Evolutionary conservation across 2,797 vertebrate genomes (phyloP), one percentile per base, ranked within the genome.

Genomic region (Cyprinodon diabolis): DNA sequence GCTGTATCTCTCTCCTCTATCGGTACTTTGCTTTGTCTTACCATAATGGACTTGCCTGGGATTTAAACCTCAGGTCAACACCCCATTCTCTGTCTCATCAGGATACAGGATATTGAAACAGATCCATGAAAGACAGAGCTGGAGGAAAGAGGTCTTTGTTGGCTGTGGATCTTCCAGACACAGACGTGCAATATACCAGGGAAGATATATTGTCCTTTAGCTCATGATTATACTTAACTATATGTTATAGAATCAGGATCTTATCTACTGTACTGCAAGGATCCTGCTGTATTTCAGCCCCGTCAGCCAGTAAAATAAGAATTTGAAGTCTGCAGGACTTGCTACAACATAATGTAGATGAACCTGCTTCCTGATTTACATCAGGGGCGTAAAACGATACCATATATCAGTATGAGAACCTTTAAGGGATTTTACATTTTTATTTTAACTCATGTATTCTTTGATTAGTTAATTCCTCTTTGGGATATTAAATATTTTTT

Each of bases 41-140:
- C 86, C 67, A 77, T 90, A 92, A 94, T 93, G 89, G 89, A 85
- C 91, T 81, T 43, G 72, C 71, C 77, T 66, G 82, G 86, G 89
- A 92, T 93, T 92, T 94, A 92, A 91, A 90, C 90, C 55, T 81
- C 77, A 85, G 92, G 92, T 93, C 90, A 91, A 52, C 84, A 80
- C 88, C 85, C 72, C 15, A 74, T 84, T 79, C 77, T 75, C 77
- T 74, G 71, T 77, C 91, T 91, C 92, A 89, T 91, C 89, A 91
- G 86, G 81, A 82, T 73, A 86, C 89, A 91, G 89, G 92, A 94
- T 92, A 92, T 92, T 93, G 89, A 91, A 92, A 91, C 78, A 78
- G 92, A 92, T 91, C 90, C 90, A 91, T 89, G 90, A 89, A 84
- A 90, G 40, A 65, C 86, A 68, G 75, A 89, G 84, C 82, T 72